These are phyloP conservation scores for Meliscaeva auricollis DNA, from an alignment of 2,888 invertebrate genomes.

Conservation along the genomic window DNA sequence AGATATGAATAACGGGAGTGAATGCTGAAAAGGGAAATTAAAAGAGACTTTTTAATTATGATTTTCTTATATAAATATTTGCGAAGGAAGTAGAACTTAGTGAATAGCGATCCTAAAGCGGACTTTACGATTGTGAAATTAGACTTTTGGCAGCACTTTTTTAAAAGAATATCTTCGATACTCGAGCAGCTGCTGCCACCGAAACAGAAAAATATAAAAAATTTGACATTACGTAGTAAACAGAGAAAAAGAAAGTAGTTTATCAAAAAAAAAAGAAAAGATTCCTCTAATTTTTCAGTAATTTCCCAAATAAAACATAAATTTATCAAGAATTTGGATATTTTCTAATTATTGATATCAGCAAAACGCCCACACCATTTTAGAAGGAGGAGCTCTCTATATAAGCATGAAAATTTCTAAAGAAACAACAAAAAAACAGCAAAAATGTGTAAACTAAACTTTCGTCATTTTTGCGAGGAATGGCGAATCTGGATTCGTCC, in stretches of 20 bases:
- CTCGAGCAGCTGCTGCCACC: conserved; percentile 68
- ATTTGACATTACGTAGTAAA: conserved; percentile 70
- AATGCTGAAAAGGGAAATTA: no score
- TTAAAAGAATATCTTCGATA: conserved; percentile 10
- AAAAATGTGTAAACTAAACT: conserved; percentile 80
- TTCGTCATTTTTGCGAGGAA: conserved; percentile 82
- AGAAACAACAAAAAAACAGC: conserved; percentile 32
- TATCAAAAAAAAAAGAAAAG: background rate
- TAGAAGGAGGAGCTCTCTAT: conserved; percentile 4
- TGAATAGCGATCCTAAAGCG: no score
- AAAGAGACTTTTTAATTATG: no score
- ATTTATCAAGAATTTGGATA: background rate
- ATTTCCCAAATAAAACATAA: conserved; percentile 14
- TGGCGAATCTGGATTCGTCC: conserved; percentile 97
- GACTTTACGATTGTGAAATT: background rate
- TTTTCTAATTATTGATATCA: background rate
- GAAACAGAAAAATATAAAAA: conserved; percentile 11
- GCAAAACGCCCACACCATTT: conserved; percentile 14
- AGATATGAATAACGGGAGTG: no score
- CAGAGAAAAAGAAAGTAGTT: conserved; percentile 52
- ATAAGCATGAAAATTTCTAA: conserved; percentile 63
- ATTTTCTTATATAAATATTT: no score
- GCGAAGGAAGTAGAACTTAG: no score
- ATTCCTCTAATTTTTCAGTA: conserved; percentile 37
- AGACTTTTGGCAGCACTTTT: conserved; percentile 15